Percentiles rank a stretch among this genome's conserved stretches.
Evolutionary conservation across 2,797 vertebrate genomes (phyloP).

Genomic region (Enteromius afrohamiltoni): DNA sequence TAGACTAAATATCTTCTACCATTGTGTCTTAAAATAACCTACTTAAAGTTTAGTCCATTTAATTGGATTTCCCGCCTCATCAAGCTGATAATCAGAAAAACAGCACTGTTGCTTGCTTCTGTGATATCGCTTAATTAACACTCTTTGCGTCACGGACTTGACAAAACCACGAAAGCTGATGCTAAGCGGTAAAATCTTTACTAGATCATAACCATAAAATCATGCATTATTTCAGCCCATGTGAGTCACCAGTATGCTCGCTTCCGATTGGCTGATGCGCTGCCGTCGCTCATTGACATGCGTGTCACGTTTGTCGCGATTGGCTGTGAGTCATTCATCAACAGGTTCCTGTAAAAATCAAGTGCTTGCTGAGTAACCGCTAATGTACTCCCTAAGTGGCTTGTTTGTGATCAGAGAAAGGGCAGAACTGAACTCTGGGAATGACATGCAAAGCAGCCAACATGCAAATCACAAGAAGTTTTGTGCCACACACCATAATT

Average conservation of each 20-base stretch:
- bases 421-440: constrained; percentile 35
- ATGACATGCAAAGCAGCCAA: constrained; percentile 44
- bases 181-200: background rate
- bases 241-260: background rate
- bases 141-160: background rate
- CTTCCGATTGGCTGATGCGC: constrained; percentile 3
- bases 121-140: background rate
- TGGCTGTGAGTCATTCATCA: constrained; percentile 21
- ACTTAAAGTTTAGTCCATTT: background rate
- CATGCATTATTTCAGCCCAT: background rate
- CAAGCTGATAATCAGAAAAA: background rate
- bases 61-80: background rate
- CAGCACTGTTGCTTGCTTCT: background rate
- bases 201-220: background rate
- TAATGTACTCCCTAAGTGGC: background rate
- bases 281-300: background rate
- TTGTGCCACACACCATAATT: background rate
- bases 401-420: background rate
- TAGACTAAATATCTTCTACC: background rate
- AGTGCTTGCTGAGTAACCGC: background rate
- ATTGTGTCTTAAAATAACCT: background rate
- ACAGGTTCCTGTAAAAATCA: background rate
- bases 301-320: background rate
- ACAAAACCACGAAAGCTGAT: background rate
- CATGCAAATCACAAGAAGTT: constrained; percentile 49